Conservation (phyloP, 2,113 vertebrate species). For the Murina feae region DNA sequence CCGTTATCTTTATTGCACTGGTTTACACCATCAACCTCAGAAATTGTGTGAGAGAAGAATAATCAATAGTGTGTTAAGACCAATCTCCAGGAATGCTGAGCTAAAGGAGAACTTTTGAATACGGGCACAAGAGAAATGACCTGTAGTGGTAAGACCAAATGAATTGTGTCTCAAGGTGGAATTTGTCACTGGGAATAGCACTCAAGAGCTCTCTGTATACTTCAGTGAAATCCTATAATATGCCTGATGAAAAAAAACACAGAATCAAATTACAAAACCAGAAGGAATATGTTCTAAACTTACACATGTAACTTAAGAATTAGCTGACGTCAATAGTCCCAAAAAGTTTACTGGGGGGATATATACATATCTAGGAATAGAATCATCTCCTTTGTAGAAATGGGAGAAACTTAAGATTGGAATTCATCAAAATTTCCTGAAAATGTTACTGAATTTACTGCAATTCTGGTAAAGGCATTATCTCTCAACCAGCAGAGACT, state of each 20-base stretch:
- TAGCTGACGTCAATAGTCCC: neutral
- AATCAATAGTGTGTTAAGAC: conserved; percentile 62
- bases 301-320: neutral
- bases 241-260: conserved; percentile 11
- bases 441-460: neutral
- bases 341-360: neutral
- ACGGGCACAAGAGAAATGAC: conserved; percentile 56
- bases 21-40: conserved; percentile 61
- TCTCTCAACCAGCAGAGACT: neutral
- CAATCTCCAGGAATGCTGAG: conserved; percentile 9
- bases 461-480: neutral
- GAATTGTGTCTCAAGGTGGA: conserved; percentile 39
- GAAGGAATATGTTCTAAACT: neutral
- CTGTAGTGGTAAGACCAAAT: conserved; percentile 29
- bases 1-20: conserved; percentile 41
- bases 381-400: neutral
- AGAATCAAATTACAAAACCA: neutral
- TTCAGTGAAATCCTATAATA: neutral
- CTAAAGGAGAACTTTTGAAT: conserved; percentile 57
- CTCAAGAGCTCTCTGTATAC: neutral
- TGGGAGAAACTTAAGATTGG: neutral
- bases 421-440: neutral
- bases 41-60: conserved; percentile 43
- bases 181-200: conserved; percentile 50
- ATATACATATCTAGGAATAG: neutral